Conservation (phyloP, 2,797 vertebrate genomes). For the Sebastes baramenuke region DNA sequence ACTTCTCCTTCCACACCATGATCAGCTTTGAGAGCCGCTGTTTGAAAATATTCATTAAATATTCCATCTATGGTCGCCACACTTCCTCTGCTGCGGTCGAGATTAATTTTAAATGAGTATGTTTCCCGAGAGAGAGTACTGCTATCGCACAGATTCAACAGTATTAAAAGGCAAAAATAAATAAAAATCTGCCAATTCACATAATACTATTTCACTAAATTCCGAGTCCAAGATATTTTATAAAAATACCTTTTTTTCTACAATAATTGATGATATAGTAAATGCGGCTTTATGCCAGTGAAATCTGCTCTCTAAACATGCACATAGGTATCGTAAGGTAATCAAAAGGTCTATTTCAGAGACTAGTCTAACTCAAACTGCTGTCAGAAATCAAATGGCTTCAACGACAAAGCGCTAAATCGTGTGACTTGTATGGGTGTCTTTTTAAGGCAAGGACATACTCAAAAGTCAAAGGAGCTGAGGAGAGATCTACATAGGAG, state of each 20-base stretch:
- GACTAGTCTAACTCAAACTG: constrained; percentile 71
- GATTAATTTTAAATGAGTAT: constrained; percentile 30
- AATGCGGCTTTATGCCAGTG: constrained; percentile 76
- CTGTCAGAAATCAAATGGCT: constrained; percentile 70
- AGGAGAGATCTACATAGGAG: constrained; percentile 69
- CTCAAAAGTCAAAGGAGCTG: constrained; percentile 73
- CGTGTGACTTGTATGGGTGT: constrained; percentile 65
- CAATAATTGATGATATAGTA: constrained; percentile 76
- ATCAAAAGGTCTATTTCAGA: constrained; percentile 72
- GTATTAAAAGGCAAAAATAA: constrained; percentile 77
- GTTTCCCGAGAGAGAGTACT: constrained; percentile 64
- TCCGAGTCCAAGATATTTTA: constrained; percentile 76
- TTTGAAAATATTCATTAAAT: constrained; percentile 15
- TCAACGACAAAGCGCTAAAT: constrained; percentile 71
- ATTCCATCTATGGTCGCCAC: not conserved
- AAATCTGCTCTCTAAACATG: constrained; percentile 86
- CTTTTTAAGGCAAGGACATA: constrained; percentile 85
- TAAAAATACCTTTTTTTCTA: constrained; percentile 84
- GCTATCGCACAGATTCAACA: constrained; percentile 64
- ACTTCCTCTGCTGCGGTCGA: constrained; percentile 8
- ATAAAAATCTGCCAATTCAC: constrained; percentile 73
- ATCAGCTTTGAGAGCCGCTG: constrained; percentile 8
- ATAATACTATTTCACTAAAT: constrained; percentile 69
- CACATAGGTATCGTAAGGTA: constrained; percentile 72
- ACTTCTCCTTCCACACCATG: not conserved